Percentiles rank a stretch among this genome's conserved stretches.
Evolutionary conservation across 2,113 vertebrate species (phyloP).

Genomic region (Eulemur macaco): DNA sequence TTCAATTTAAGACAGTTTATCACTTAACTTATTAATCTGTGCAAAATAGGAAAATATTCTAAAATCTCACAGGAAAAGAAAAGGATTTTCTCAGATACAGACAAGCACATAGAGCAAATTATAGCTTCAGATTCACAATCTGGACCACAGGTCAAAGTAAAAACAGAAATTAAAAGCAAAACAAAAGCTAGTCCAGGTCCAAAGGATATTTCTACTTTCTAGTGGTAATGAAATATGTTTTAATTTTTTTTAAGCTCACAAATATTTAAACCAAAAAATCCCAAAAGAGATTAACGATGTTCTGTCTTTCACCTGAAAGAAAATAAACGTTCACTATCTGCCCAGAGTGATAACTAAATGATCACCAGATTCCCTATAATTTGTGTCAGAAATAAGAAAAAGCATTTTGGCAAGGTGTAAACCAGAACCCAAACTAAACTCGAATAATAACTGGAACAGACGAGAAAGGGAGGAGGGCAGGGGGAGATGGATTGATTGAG

Average conservation of each 20-base stretch:
- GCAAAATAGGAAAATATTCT: background rate
- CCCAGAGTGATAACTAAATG: background rate
- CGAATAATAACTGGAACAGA: background rate
- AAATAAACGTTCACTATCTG: background rate
- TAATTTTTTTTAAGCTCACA: too few relatives aligned
- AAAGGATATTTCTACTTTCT: background rate
- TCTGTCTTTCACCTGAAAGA: background rate
- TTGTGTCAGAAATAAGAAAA: background rate
- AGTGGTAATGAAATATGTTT: background rate
- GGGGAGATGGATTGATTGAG: too few relatives aligned
- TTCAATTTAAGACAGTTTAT: background rate
- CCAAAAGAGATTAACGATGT: background rate
- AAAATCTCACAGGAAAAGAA: background rate
- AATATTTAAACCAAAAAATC: background rate
- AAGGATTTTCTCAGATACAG: background rate
- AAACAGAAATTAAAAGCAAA: background rate
- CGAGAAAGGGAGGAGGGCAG: background rate
- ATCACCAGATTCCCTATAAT: background rate
- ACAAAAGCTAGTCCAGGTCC: background rate
- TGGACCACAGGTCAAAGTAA: background rate
- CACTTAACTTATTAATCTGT: background rate
- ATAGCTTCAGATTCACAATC: background rate
- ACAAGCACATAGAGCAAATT: background rate
- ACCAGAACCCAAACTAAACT: background rate
- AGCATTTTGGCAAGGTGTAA: background rate